These are phyloP conservation scores for Perca flavescens DNA, from an alignment of 2,113 vertebrate genomes.

Conservation along the genomic window DNA sequence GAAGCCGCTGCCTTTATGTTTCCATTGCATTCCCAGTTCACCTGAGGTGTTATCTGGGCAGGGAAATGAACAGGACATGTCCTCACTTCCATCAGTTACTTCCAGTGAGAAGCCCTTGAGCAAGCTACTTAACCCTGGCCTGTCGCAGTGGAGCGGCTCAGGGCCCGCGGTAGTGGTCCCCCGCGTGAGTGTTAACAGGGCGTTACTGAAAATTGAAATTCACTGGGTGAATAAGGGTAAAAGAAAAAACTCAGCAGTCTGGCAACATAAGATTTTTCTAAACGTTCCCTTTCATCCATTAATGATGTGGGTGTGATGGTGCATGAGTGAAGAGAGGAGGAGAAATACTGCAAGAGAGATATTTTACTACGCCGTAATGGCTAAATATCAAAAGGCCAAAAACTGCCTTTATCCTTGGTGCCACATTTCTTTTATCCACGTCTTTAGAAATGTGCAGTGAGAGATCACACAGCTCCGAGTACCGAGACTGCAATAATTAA, in stretches of 20 bases:
- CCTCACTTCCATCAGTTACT: conserved; percentile 36
- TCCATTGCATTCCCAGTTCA: conserved; percentile 36
- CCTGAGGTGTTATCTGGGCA: conserved; percentile 17
- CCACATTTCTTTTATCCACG: conserved; percentile 50
- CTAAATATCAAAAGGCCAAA: conserved; percentile 63
- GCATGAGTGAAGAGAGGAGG: conserved; percentile 29
- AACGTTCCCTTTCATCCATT: conserved; percentile 29
- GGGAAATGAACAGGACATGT: conserved; percentile 8
- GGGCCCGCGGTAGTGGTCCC: conserved; percentile 23
- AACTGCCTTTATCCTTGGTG: conserved; percentile 42
- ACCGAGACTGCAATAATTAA: conserved; percentile 41
- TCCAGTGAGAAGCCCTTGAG: conserved; percentile 48
- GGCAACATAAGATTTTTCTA: not conserved
- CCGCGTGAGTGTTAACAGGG: not conserved
- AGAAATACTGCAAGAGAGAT: conserved; percentile 23
- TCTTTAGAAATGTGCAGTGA: conserved; percentile 50
- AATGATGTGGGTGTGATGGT: conserved; percentile 49
- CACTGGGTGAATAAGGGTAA: not conserved
- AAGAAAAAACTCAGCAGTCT: not conserved
- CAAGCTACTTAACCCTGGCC: conserved; percentile 49
- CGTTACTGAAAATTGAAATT: conserved; percentile 14
- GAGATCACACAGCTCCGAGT: conserved; percentile 56
- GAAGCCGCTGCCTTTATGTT: conserved; percentile 1
- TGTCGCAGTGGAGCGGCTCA: conserved; percentile 42
- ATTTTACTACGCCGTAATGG: conserved; percentile 33